phyloP scores from a whole-genome alignment of 2,797 vertebrate species.

The Toxotes lorentzi region DNA sequence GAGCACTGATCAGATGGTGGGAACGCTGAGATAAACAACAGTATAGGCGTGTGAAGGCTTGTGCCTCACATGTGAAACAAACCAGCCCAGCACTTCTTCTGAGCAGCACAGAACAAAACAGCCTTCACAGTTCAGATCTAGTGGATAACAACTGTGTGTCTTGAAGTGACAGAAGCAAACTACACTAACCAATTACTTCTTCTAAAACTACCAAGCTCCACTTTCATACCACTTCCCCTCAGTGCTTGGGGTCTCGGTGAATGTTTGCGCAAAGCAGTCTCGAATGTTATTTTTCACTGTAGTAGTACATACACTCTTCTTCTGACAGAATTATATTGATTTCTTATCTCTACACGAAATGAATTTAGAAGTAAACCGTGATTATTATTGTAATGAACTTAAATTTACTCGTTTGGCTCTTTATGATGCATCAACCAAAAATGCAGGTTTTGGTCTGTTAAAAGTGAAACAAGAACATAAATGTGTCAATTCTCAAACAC shows the following conservation, averaged over 20 bases:
- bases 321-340: background rate
- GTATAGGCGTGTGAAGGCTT: conserved; percentile 76
- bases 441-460: background rate
- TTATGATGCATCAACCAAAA: background rate
- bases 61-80: conserved; percentile 45
- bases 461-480: background rate
- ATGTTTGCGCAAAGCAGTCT: background rate
- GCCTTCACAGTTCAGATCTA: conserved; percentile 38
- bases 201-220: conserved; percentile 32
- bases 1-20: conserved; percentile 60
- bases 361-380: background rate
- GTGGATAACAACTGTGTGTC: conserved; percentile 24
- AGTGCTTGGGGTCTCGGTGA: conserved; percentile 8
- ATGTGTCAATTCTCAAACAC: background rate
- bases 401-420: no score
- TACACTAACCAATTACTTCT: background rate
- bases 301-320: background rate
- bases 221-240: conserved; percentile 60
- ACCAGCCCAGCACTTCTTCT: conserved; percentile 29
- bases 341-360: background rate
- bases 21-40: conserved; percentile 58
- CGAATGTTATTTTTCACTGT: background rate
- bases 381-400: background rate
- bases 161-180: conserved; percentile 47
- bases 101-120: conserved; percentile 31